Evolutionary conservation across 2,888 invertebrate species (phyloP).

Genomic region (Octonoba sinensis): DNA sequence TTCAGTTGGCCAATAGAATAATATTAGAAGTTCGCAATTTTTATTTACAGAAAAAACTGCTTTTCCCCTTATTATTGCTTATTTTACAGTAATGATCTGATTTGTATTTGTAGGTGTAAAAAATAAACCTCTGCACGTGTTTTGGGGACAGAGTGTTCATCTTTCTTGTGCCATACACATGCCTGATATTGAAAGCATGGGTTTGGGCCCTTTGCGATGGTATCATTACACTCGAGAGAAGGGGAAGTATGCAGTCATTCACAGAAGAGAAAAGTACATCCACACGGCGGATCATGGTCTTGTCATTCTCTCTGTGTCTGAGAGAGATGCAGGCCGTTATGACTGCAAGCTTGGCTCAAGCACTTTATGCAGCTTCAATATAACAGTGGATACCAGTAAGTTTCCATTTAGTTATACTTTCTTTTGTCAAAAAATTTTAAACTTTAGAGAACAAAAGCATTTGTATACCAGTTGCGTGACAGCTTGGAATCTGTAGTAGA

Average conservation of each 20-base stretch:
- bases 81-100: background rate
- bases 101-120: slow-evolving; percentile 73
- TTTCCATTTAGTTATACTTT: background rate
- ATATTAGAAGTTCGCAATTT: no score
- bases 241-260: slow-evolving; percentile 69
- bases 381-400: slow-evolving; percentile 82
- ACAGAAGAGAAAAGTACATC: slow-evolving; percentile 90
- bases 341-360: slow-evolving; percentile 92
- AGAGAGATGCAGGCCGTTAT: slow-evolving; percentile 90
- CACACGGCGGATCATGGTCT: slow-evolving; percentile 92
- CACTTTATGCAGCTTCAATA: slow-evolving; percentile 90
- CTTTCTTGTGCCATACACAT: slow-evolving; percentile 84
- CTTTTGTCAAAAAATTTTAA: background rate
- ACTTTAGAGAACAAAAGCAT: no score
- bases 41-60: no score
- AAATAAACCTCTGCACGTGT: slow-evolving; percentile 89
- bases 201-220: slow-evolving; percentile 66
- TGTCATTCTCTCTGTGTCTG: slow-evolving; percentile 90
- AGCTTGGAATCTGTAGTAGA: no score
- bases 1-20: no score
- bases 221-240: slow-evolving; percentile 67
- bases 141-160: slow-evolving; percentile 93
- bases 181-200: slow-evolving; percentile 67
- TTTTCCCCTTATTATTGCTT: no score
- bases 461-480: no score